Evolutionary conservation across 2,888 invertebrate species (phyloP).

Genomic region (Caenorhabditis becei): DNA sequence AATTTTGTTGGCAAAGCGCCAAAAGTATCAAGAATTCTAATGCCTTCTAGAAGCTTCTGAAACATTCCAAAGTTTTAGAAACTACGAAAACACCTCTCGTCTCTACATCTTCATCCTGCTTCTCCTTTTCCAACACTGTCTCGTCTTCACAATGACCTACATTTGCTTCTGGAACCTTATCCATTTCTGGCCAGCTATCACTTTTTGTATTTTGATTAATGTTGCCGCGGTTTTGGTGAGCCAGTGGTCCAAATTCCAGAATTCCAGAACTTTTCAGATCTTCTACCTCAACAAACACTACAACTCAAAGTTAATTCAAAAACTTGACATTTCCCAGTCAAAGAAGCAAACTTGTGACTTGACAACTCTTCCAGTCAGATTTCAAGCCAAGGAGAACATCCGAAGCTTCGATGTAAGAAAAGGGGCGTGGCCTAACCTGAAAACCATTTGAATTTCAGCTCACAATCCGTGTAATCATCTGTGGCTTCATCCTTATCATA

Average conservation of each 20-base stretch:
- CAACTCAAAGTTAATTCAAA: background rate
- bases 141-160: constrained; percentile 19
- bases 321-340: constrained; percentile 1
- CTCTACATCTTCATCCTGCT: constrained; percentile 12
- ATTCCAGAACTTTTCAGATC: too few relatives aligned
- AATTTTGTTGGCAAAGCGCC: too few relatives aligned
- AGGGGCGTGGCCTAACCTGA: too few relatives aligned
- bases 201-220: background rate
- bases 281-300: constrained; percentile 17
- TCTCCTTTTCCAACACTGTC: constrained; percentile 15
- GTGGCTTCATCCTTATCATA: constrained; percentile 23
- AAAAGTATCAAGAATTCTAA: too few relatives aligned
- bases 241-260: too few relatives aligned
- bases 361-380: constrained; percentile 15
- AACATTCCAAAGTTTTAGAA: too few relatives aligned
- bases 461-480: constrained; percentile 1
- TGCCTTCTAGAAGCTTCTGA: too few relatives aligned
- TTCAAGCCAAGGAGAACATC: constrained; percentile 39
- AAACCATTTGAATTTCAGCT: too few relatives aligned
- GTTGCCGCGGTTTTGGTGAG: constrained; percentile 11
- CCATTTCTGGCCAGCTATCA: background rate
- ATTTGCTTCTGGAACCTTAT: constrained; percentile 19
- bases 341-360: background rate
- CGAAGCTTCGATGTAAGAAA: constrained; percentile 27
- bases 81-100: constrained; percentile 36